Evolutionary conservation across 37 sponge, comb jelly and placozoan species (phyloP), one percentile per base, ranked within the genome.

Genomic region (Amphimedon queenslandica): DNA sequence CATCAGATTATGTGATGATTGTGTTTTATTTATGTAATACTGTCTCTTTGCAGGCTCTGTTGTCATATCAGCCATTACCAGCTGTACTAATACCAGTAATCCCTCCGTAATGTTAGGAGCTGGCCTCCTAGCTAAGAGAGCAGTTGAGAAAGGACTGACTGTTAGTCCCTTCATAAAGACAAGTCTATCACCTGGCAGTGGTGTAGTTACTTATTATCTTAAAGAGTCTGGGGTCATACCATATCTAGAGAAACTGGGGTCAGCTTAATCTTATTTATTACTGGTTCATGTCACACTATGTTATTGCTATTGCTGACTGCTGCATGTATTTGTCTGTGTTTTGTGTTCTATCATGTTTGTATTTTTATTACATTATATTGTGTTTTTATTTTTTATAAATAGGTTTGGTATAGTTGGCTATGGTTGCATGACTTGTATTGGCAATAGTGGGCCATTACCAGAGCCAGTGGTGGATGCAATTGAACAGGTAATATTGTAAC

Each of bases 71-170:
- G 94, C 96, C 70, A 93, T 96, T 43, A 92, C 96, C 57, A 93
- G 91, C 63, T 96, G 96, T 58, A 96, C 96, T 36, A 96, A 96
- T 73, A 89, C 94, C 38, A 93, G 92, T 60, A 93, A 96, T 56
- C 96, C 96, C 11, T 96, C 96, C 1, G 94, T 93, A 40, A 96
- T 96, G 96, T 70, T 96, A 79, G 90, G 94, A 25, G 96, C 96
- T 4, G 95, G 96, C 1, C 76, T 95, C 4, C 80, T 95, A 64
- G 96, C 96, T 20, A 75, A 85, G 76, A 92, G 69, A 0, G 93
- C 96, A 1, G 76, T 92, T 10, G 87, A 95, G 83, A 82, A 67
- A n/a, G 90, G 90, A 10, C 82, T 96, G 1, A 58, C 43, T 34
- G 96, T 96, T 51, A 61, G 80, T 8, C 90, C 90, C 32, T 93